phyloP scores from a whole-genome alignment of 1,140 invertebrate genomes.

The Aethina tumida region DNA sequence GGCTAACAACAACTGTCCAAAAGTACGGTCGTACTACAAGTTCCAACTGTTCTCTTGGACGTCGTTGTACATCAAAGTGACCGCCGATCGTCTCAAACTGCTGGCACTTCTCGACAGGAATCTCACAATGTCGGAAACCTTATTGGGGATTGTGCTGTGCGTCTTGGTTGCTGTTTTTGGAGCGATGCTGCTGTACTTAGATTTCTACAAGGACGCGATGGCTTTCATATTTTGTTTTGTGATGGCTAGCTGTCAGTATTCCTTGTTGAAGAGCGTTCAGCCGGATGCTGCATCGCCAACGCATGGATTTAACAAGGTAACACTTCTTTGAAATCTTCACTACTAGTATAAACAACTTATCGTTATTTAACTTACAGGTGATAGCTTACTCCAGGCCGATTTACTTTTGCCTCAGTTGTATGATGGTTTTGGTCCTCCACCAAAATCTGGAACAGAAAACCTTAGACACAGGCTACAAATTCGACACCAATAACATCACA shows the following conservation, averaged over 20 bases:
- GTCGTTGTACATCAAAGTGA: constrained; percentile 53
- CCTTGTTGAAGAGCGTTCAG: constrained; percentile 95
- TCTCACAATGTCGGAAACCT: constrained; percentile 72
- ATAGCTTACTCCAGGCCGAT: constrained; percentile 89
- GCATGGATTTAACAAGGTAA: constrained; percentile 95
- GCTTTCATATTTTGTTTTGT: constrained; percentile 95
- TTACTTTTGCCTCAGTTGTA: constrained; percentile 86
- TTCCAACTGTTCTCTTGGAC: constrained; percentile 64
- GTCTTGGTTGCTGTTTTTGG: constrained; percentile 80
- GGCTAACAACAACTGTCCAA: too few species aligned
- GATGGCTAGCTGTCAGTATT: constrained; percentile 95
- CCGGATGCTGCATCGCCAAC: constrained; percentile 97
- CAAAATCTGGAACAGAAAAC: constrained; percentile 38
- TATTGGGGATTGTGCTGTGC: constrained; percentile 74
- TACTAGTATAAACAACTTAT: too few species aligned
- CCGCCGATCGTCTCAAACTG: constrained; percentile 85
- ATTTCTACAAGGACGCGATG: constrained; percentile 85
- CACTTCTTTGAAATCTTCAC: too few species aligned
- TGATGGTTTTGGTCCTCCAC: constrained; percentile 62
- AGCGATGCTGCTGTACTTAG: constrained; percentile 68
- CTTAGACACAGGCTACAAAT: constrained; percentile 41
- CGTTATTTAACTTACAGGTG: too few species aligned
- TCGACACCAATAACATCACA: constrained; percentile 71
- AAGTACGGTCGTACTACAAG: constrained; percentile 75
- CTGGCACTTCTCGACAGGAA: constrained; percentile 91